phyloP scores from a whole-genome alignment of 2,797 vertebrate species.

The Coregonus suidteri region DNA sequence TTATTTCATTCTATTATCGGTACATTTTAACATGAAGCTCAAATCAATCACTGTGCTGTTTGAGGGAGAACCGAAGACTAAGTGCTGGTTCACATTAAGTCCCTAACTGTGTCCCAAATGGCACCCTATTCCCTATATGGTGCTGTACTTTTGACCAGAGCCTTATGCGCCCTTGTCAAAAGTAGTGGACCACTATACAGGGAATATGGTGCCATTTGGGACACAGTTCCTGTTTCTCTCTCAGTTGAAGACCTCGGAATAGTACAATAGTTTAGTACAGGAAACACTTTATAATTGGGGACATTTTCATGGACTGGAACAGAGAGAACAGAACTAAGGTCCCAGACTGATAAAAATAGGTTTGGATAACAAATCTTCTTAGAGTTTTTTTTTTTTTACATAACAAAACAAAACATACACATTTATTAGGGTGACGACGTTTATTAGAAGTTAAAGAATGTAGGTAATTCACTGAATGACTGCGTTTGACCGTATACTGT shows the following conservation, averaged over 20 bases:
- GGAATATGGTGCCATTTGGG: neutral
- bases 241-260: neutral
- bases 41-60: constrained; percentile 16
- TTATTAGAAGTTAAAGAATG: no score
- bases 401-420: no score
- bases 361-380: neutral
- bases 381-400: no score
- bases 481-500: no score
- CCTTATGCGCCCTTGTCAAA: no score
- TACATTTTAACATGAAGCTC: constrained; percentile 15
- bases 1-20: neutral
- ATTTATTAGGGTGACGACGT: no score
- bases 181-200: no score
- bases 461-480: no score
- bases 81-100: neutral
- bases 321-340: neutral
- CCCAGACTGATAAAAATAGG: neutral
- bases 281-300: constrained; percentile 10
- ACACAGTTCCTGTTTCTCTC: neutral
- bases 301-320: neutral
- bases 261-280: neutral
- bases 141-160: no score
- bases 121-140: no score
- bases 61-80: neutral
- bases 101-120: no score